These are phyloP conservation scores for Lysiphlebus fabarum DNA, from an alignment of 1,140 invertebrate species.

Conservation along the genomic window DNA sequence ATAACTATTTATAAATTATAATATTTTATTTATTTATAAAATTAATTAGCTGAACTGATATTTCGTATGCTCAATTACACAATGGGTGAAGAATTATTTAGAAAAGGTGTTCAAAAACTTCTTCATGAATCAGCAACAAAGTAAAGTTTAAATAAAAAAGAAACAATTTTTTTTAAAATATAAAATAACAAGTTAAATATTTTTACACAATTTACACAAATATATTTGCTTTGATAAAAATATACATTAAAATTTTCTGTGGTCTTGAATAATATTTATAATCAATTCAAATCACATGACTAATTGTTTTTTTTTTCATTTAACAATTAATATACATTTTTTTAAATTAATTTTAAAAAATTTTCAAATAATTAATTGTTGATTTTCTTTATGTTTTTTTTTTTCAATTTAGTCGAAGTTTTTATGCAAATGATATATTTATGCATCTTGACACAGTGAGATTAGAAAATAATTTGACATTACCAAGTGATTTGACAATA, in stretches of 20 bases:
- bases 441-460: constrained; percentile 68
- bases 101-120: constrained; percentile 69
- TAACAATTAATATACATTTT: too few species aligned
- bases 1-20: too few species aligned
- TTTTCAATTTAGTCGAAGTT: constrained; percentile 56
- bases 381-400: too few species aligned
- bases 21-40: background rate
- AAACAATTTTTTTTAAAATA: background rate
- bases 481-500: constrained; percentile 60
- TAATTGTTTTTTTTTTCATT: too few species aligned
- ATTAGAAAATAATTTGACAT: constrained; percentile 53
- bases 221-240: background rate
- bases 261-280: background rate
- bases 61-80: constrained; percentile 91
- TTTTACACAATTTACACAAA: too few species aligned
- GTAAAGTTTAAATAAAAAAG: constrained; percentile 20
- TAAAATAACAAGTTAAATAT: background rate
- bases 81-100: constrained; percentile 75
- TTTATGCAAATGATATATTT: constrained; percentile 80
- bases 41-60: constrained; percentile 70
- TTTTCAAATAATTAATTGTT: too few species aligned
- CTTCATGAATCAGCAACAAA: constrained; percentile 54
- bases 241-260: constrained; percentile 10
- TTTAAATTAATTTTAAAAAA: too few species aligned
- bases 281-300: too few species aligned